Conservation (phyloP, 2,113 vertebrate genomes). For the Amblyornis subalaris region DNA sequence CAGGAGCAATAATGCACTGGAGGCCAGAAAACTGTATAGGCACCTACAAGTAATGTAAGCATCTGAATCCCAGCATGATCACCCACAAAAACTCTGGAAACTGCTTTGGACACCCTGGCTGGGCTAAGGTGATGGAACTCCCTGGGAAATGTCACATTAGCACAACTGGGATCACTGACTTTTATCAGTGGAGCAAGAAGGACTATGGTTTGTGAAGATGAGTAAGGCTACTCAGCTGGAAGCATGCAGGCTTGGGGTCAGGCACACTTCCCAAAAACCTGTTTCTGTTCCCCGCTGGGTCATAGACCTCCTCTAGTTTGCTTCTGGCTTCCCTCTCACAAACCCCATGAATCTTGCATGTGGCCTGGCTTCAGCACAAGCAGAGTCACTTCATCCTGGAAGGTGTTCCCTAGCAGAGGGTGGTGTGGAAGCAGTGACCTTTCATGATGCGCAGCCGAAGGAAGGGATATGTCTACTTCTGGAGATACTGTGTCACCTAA, state of each 20-base stretch:
- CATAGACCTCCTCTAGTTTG: not conserved
- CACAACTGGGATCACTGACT: not conserved
- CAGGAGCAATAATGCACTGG: not conserved
- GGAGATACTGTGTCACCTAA: not conserved
- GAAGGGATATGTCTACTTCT: not conserved
- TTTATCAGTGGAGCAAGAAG: not conserved
- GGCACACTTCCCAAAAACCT: not conserved
- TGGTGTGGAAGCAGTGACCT: not conserved
- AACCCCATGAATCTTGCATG: not conserved
- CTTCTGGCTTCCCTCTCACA: not conserved
- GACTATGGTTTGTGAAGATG: not conserved
- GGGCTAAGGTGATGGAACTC: not conserved
- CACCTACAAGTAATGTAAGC: too few relatives aligned
- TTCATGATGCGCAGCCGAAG: not conserved
- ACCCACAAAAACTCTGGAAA: not conserved
- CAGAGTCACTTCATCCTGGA: not conserved
- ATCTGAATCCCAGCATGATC: accelerated
- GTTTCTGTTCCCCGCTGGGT: not conserved
- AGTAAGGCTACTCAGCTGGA: not conserved
- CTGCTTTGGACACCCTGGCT: not conserved
- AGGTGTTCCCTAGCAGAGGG: not conserved
- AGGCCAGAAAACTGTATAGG: not conserved
- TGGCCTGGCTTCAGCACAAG: not conserved
- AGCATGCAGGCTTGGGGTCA: not conserved
- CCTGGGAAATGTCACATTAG: not conserved